Conservation (phyloP, 2,113 vertebrate species). For the Triplophysa rosa region DNA sequence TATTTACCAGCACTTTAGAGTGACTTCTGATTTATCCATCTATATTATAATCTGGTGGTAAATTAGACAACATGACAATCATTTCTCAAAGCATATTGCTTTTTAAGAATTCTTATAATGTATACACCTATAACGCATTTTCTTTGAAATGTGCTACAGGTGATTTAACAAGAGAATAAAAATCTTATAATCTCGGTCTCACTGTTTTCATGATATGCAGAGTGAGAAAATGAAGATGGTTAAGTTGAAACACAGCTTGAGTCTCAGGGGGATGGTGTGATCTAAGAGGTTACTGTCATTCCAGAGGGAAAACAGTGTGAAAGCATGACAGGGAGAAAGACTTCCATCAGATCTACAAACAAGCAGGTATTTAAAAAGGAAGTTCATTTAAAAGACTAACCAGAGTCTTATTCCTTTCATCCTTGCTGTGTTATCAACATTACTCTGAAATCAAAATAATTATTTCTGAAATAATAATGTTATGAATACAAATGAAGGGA, state of each 20-base stretch:
- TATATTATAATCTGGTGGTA: no score
- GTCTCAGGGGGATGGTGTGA: constrained; percentile 75
- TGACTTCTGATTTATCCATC: no score
- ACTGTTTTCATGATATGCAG: not conserved
- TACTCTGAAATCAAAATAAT: no score
- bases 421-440: no score
- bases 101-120: no score
- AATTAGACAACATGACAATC: no score
- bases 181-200: not conserved
- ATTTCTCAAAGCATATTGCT: no score
- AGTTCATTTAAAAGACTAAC: not conserved
- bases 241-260: constrained; percentile 84
- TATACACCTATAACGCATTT: no score
- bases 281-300: constrained; percentile 72
- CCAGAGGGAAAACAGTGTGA: not conserved
- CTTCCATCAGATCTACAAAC: not conserved
- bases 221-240: constrained; percentile 70
- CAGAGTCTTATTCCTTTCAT: no score
- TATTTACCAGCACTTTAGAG: no score
- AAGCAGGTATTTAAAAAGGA: constrained; percentile 8
- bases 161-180: not conserved
- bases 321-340: not conserved
- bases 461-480: no score
- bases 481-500: not conserved
- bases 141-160: not conserved